phyloP scores from a whole-genome alignment of 2,888 invertebrate species.

The Parascotia fuliginaria region DNA sequence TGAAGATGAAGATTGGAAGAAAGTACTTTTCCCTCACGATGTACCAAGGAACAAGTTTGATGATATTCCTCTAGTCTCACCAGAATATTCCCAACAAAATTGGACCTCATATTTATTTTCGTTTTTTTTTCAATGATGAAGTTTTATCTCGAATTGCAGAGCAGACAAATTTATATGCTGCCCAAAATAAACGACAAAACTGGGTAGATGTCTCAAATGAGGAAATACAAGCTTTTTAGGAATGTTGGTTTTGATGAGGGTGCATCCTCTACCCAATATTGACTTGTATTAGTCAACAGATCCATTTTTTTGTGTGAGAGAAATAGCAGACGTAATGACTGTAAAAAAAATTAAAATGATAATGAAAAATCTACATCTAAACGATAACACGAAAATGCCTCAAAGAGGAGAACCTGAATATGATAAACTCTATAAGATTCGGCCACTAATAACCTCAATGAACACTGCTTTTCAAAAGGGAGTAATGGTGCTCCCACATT shows the following conservation, averaged over 20 bases:
- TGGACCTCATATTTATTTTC: slow-evolving; percentile 20
- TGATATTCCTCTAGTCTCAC: slow-evolving; percentile 19
- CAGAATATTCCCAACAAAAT: slow-evolving; percentile 20
- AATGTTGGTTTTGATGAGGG: slow-evolving; percentile 15
- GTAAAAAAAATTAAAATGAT: slow-evolving; percentile 23
- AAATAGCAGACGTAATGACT: slow-evolving; percentile 21
- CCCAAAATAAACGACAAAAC: slow-evolving; percentile 16
- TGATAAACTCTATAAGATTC: slow-evolving; percentile 26
- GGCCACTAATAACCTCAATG: slow-evolving; percentile 15
- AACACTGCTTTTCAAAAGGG: slow-evolving; percentile 17
- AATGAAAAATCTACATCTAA: slow-evolving; percentile 22
- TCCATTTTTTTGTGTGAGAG: slow-evolving; percentile 3
- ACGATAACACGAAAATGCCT: slow-evolving; percentile 24
- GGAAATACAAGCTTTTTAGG: no score
- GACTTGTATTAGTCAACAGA: slow-evolving; percentile 6
- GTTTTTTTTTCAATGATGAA: slow-evolving; percentile 22
- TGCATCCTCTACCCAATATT: slow-evolving; percentile 5
- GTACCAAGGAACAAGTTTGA: slow-evolving; percentile 23
- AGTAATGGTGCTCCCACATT: slow-evolving; percentile 16
- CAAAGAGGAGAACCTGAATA: slow-evolving; percentile 19
- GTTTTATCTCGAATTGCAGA: slow-evolving; percentile 19
- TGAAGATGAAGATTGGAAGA: slow-evolving; percentile 13
- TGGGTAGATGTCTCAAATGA: no score
- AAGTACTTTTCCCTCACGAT: slow-evolving; percentile 22
- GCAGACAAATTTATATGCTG: slow-evolving; percentile 27